Conservation (phyloP, 1,140 invertebrate species). For the Drosophila kikkawai region DNA sequence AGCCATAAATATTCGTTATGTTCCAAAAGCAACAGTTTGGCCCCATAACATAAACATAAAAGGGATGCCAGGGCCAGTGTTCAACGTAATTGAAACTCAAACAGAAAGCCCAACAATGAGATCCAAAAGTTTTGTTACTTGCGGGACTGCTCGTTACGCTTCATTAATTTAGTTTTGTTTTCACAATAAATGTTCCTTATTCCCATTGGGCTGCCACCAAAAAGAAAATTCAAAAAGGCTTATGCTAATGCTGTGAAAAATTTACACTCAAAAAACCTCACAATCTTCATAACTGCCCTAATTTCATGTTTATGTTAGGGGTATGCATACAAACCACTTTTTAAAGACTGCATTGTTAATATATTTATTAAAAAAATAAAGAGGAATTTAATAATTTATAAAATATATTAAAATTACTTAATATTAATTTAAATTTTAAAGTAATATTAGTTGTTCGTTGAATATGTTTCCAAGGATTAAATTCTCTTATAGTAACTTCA, state of each 20-base stretch:
- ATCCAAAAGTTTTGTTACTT: slow-evolving; percentile 51
- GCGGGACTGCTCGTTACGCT: slow-evolving; percentile 63
- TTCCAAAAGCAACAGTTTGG: slow-evolving; percentile 65
- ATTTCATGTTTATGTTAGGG: too few relatives aligned
- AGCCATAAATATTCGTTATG: slow-evolving; percentile 71
- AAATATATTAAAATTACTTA: too few relatives aligned
- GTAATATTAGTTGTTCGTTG: too few relatives aligned
- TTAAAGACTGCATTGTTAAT: too few relatives aligned
- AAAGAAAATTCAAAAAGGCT: slow-evolving; percentile 42
- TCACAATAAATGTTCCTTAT: slow-evolving; percentile 43
- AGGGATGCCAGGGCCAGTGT: slow-evolving; percentile 30
- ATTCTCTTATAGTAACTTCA: not conserved
- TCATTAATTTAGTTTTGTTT: slow-evolving; percentile 77
- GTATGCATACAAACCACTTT: too few relatives aligned
- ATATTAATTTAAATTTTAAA: too few relatives aligned
- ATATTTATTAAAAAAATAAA: too few relatives aligned
- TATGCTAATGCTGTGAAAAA: slow-evolving; percentile 56
- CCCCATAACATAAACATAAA: slow-evolving; percentile 53
- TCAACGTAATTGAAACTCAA: slow-evolving; percentile 54
- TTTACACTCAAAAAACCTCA: not conserved
- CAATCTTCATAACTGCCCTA: too few relatives aligned
- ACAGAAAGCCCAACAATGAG: slow-evolving; percentile 48
- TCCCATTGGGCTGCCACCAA: slow-evolving; percentile 22
- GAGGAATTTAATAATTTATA: too few relatives aligned
- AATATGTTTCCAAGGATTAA: not conserved